Evolutionary conservation across 2,113 vertebrate species (phyloP).

Genomic region (Oreochromis spilurus): DNA sequence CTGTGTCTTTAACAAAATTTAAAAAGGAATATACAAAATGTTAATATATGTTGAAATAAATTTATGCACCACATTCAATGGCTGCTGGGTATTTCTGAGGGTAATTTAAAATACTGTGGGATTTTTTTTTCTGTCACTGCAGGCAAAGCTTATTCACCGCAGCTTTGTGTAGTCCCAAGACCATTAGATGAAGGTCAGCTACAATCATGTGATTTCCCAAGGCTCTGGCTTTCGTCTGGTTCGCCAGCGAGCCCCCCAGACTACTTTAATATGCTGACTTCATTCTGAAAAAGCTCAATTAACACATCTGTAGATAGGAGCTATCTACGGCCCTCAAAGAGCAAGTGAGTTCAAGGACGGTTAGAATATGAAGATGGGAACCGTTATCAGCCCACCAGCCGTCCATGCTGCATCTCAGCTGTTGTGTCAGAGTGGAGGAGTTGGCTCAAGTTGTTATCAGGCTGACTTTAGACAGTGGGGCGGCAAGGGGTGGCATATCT

Average conservation of each 20-base stretch:
- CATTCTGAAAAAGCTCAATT: slow-evolving; percentile 57
- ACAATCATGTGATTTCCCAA: slow-evolving; percentile 42
- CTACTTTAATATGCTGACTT: slow-evolving; percentile 42
- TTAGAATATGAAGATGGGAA: slow-evolving; percentile 5
- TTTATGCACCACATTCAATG: slow-evolving; percentile 41
- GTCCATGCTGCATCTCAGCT: neutral
- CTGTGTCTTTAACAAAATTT: slow-evolving; percentile 48
- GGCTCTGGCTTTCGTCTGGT: slow-evolving; percentile 49
- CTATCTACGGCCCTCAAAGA: slow-evolving; percentile 45
- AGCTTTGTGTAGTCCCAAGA: slow-evolving; percentile 15
- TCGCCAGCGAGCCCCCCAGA: slow-evolving; percentile 18
- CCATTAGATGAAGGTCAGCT: slow-evolving; percentile 59
- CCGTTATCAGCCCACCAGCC: neutral
- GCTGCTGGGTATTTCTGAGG: slow-evolving; percentile 21
- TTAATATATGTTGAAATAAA: slow-evolving; percentile 69
- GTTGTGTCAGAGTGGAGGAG: slow-evolving; percentile 10
- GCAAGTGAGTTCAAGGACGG: slow-evolving; percentile 36
- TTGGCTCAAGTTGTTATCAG: slow-evolving; percentile 16
- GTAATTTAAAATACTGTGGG: neutral
- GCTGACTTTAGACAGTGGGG: slow-evolving; percentile 11
- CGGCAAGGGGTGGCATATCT: slow-evolving; percentile 13
- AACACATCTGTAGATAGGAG: slow-evolving; percentile 55
- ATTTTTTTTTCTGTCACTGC: neutral
- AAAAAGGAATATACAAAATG: slow-evolving; percentile 23
- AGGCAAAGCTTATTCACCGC: slow-evolving; percentile 15